Base-by-base conservation (phyloP, 1,140 invertebrate genomes). In the Drosophila elegans region DNA sequence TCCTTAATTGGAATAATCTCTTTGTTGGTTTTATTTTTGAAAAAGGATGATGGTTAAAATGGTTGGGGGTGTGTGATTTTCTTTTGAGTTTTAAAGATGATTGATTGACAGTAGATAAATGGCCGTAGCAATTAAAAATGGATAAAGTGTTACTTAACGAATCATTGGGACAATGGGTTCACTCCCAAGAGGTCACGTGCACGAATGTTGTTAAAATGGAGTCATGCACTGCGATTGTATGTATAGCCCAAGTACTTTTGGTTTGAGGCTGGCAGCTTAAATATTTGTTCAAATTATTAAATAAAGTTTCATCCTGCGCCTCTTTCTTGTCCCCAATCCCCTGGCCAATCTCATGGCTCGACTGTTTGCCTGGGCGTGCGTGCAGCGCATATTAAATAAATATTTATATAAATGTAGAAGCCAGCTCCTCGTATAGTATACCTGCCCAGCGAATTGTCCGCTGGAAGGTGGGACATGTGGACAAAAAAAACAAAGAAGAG, bases 241-340 rank as follows among this genome's bases (percentile, higher is more conserved):
- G 59, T 16, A 16, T 39, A 4, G 36, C 51, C 34, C 56, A 6
- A n/a, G 21, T 51, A 10, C 38, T 48, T 53, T 16, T 25, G 11
- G n/a, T 12, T 46, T 39, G 34, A 16, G 16, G 45, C 48, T 39
- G 76, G 52, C 78, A 59, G 42, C 34, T 85, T 64, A 82, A 85
- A 88, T 85, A 88, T 85, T 88, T 85, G 61, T 69, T 60, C 48
- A 85, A 88, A 72, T 85, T 88, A 72, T 88, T 75, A 85, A 82
- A 82, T 67, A 71, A 86, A 82, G 41, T 64, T 64, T 51, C 48
- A 27, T 34, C 32, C 49, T 48, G 29, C 6, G 9, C 34, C 41
- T 21, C 52, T n/a, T 9, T 29, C 13, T 49, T 36, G 25, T 57
- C 51, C 46, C 32, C 55, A 38, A 36, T 39, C 53, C 57, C 39